phyloP scores from a whole-genome alignment of 2,113 vertebrate genomes.

The Spilogale gracilis region DNA sequence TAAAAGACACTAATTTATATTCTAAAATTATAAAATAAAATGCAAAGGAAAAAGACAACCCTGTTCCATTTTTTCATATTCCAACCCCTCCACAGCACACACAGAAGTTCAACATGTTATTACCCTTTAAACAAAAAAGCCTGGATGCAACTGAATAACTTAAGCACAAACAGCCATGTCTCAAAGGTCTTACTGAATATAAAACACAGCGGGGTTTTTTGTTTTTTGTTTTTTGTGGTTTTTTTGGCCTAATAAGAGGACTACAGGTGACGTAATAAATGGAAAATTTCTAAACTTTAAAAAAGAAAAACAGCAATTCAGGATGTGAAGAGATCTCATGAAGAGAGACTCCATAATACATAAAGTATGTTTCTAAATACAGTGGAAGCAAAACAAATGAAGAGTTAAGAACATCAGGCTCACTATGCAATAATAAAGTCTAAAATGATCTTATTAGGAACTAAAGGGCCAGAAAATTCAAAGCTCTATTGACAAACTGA shows the following conservation, averaged over 20 bases:
- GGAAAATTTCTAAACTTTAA: constrained; percentile 50
- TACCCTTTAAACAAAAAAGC: constrained; percentile 71
- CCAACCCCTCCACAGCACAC: constrained; percentile 20
- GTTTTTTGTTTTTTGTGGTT: background rate
- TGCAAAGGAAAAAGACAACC: constrained; percentile 58
- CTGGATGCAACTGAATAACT: constrained; percentile 47
- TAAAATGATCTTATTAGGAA: constrained; percentile 28
- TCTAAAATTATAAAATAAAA: constrained; percentile 75
- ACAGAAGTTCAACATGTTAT: constrained; percentile 68
- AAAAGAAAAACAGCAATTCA: constrained; percentile 14
- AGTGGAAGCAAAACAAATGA: constrained; percentile 62
- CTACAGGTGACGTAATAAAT: constrained; percentile 65
- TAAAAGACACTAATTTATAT: constrained; percentile 69
- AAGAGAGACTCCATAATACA: constrained; percentile 50
- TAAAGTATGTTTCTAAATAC: constrained; percentile 57
- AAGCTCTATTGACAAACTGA: constrained; percentile 64
- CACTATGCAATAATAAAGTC: constrained; percentile 27
- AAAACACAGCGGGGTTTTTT: background rate
- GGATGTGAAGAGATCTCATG: constrained; percentile 20
- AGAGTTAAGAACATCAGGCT: constrained; percentile 55
- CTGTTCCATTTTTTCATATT: constrained; percentile 63
- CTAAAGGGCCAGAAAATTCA: constrained; percentile 19
- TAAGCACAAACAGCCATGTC: constrained; percentile 55
- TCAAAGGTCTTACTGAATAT: constrained; percentile 71
- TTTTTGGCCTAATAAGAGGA: constrained; percentile 14